These are phyloP conservation scores for Aphidius ervi DNA, from an alignment of 1,140 invertebrate species.

Conservation along the genomic window DNA sequence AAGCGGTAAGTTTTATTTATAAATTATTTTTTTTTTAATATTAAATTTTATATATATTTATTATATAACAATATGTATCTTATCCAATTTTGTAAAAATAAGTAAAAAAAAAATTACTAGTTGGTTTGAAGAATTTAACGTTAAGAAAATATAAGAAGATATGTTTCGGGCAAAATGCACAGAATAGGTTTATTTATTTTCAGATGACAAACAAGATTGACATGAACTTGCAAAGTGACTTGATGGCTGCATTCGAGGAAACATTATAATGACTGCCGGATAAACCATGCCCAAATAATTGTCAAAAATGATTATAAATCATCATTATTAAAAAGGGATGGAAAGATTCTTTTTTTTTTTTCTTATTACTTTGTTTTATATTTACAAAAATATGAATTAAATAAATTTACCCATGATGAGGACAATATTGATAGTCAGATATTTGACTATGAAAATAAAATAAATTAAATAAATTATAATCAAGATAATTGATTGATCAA, in stretches of 20 bases:
- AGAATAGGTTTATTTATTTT: slow-evolving; percentile 47
- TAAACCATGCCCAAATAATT: too few relatives aligned
- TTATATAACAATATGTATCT: neutral
- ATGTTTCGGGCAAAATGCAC: slow-evolving; percentile 21
- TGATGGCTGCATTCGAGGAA: slow-evolving; percentile 97
- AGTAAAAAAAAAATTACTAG: neutral
- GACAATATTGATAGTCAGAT: too few relatives aligned
- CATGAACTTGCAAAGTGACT: slow-evolving; percentile 96
- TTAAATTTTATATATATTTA: neutral
- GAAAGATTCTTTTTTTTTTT: too few relatives aligned
- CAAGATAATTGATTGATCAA: too few relatives aligned
- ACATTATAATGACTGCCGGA: slow-evolving; percentile 65
- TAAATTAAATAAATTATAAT: too few relatives aligned
- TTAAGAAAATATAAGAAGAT: slow-evolving; percentile 17
- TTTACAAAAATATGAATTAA: too few relatives aligned
- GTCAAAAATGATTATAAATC: too few relatives aligned
- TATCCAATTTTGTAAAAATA: neutral
- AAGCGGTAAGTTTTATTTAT: slow-evolving; percentile 72
- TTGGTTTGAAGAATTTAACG: neutral
- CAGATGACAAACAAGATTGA: slow-evolving; percentile 95
- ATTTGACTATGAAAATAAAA: too few relatives aligned
- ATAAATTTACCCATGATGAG: too few relatives aligned
- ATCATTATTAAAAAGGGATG: too few relatives aligned
- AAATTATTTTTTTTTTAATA: neutral
- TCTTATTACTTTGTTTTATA: too few relatives aligned